A percentile compares a stretch with the other conserved stretches of the same genome.
phyloP scores from a whole-genome alignment of 2,797 vertebrate species.

The Crax fasciolata region DNA sequence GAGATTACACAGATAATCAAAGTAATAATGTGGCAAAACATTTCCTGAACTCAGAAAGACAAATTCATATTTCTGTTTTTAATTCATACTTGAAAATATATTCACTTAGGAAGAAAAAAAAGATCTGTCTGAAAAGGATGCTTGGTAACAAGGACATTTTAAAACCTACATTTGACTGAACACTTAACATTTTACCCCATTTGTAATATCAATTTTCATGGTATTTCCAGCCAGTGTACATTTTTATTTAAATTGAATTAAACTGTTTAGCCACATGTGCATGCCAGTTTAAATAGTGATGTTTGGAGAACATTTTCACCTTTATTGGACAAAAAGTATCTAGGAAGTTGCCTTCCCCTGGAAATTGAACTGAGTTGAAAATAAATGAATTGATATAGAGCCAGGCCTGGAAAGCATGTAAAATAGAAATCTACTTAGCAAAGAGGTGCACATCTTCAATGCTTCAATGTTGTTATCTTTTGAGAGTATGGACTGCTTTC shows the following conservation, averaged over 20 bases:
- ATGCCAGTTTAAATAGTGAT: slow-evolving; percentile 63
- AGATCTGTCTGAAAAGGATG: background rate
- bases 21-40: background rate
- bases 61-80: background rate
- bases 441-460: background rate
- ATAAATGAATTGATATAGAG: slow-evolving; percentile 27
- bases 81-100: background rate
- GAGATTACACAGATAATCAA: background rate
- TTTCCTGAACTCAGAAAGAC: background rate
- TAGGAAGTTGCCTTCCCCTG: slow-evolving; percentile 17
- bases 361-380: slow-evolving; percentile 44
- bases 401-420: slow-evolving; percentile 21
- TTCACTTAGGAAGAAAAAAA: background rate
- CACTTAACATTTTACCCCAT: background rate
- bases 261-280: slow-evolving; percentile 39
- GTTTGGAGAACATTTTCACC: slow-evolving; percentile 60
- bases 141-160: slow-evolving; percentile 28
- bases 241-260: slow-evolving; percentile 60
- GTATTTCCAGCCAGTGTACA: slow-evolving; percentile 21
- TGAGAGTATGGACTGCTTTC: background rate
- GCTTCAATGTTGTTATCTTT: background rate
- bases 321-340: slow-evolving; percentile 18
- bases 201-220: slow-evolving; percentile 56
- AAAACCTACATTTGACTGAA: slow-evolving; percentile 32
- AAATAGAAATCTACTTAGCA: slow-evolving; percentile 1